phyloP scores from a whole-genome alignment of 2,113 vertebrate genomes.

The Myrmophylax atrothorax region DNA sequence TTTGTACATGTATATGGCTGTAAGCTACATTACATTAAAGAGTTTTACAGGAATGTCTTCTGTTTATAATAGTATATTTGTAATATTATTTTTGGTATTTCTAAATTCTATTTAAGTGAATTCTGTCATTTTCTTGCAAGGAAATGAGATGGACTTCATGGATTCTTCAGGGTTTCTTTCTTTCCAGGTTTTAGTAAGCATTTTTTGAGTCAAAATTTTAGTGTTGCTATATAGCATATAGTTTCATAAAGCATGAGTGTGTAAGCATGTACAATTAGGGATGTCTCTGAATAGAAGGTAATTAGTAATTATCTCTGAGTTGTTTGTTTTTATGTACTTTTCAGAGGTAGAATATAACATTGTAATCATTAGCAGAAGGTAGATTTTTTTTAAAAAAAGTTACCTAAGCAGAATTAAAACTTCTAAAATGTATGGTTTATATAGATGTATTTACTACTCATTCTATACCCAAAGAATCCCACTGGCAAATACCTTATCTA shows the following conservation, averaged over 20 bases:
- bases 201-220: not conserved
- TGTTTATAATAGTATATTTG: not conserved
- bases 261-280: not conserved
- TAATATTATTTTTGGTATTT: not conserved
- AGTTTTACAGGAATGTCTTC: not conserved
- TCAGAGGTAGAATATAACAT: not conserved
- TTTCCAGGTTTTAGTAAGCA: not conserved
- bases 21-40: not conserved
- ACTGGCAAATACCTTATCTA: not conserved
- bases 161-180: not conserved
- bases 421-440: not conserved
- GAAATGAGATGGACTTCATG: not conserved
- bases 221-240: not conserved
- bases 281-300: not conserved
- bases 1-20: not conserved
- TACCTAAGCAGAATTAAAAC: not conserved
- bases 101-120: not conserved
- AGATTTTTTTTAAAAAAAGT: fast-evolving
- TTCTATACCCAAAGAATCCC: not conserved
- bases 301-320: not conserved
- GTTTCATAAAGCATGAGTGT: not conserved
- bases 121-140: not conserved
- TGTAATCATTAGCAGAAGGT: not conserved
- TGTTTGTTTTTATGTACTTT: not conserved
- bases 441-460: not conserved